Percentiles rank a stretch among this genome's conserved stretches.
phyloP scores from a whole-genome alignment of 1,140 invertebrate genomes.

The Frieseomelitta varia region DNA sequence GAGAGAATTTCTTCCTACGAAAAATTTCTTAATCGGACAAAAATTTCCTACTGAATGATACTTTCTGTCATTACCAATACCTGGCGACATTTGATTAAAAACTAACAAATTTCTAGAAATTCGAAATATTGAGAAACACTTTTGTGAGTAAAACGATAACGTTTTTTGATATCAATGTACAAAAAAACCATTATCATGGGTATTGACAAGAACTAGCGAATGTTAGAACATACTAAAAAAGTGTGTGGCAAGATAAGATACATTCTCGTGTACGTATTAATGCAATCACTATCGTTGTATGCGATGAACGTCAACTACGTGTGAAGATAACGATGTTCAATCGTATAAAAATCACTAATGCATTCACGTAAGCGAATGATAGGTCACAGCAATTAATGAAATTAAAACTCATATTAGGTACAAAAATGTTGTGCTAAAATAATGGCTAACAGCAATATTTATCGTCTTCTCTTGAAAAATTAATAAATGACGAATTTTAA shows the following conservation, averaged over 20 bases:
- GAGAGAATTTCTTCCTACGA: no score
- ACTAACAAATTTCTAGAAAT: no score
- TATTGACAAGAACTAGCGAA: not conserved
- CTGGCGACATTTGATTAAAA: not conserved
- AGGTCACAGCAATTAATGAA: not conserved
- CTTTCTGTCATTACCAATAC: not conserved
- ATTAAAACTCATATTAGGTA: not conserved
- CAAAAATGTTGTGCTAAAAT: not conserved
- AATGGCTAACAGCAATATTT: no score
- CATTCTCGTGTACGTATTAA: not conserved
- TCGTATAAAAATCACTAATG: not conserved
- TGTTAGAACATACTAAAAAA: not conserved
- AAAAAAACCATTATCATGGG: not conserved
- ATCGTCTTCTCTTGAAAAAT: no score
- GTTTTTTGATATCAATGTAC: not conserved
- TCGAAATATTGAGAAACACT: not conserved
- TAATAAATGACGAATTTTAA: no score
- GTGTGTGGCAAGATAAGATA: not conserved
- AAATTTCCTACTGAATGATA: not conserved
- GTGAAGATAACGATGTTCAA: not conserved
- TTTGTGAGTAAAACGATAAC: not conserved
- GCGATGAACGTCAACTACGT: not conserved
- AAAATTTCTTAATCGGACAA: no score
- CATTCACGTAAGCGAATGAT: not conserved
- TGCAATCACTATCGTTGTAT: not conserved